Base-by-base conservation (phyloP, 2,797 vertebrate species). In the Melanotaenia maccullochi region DNA sequence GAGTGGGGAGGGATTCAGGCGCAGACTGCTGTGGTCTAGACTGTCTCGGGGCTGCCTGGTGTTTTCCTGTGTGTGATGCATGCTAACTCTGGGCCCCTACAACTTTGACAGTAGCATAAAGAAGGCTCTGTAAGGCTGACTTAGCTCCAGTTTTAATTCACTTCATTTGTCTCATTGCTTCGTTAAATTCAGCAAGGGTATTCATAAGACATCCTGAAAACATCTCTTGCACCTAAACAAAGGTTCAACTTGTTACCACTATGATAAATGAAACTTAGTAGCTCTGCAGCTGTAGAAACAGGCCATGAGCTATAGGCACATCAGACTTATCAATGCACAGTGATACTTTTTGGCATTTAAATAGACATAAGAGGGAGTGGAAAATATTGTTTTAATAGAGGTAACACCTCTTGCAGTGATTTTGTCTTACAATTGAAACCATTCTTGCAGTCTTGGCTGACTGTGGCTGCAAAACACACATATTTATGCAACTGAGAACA, bases 31-130 rank as follows among this genome's bases (percentile, higher is more conserved):
- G 85, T 86, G 87, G 85, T 85, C 65, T 75, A 65, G 66, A 68
- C 83, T 79, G 87, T 91, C 90, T 93, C 84, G 84, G 89, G 85
- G 83, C 84, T 88, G 90, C 88, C 79, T 84, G 82, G 76, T 73
- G 86, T 91, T 90, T 93, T 92, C 89, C 91, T 91, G 90, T 90
- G 85, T 89, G 89, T 88, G 90, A 90, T 90, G 84, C 89, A 89
- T 90, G 82, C 88, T 85, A 89, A 87, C 84, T 82, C 78, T 66
- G 85, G 85, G 81, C 86, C 91, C 87, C 87, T 61, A 83, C 32
- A 47, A 83, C 76, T 87, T 73, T 75, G 4, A 73, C 82, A 76
- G 68, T 36, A 13, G 85, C 78, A 93, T 92, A 92, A 93, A 93
- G 93, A 86, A 86, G 71, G 86, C 87, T 91, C 90, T 93, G 91